Base-by-base conservation (phyloP, 2,113 vertebrate genomes). In the Nipponia nippon region DNA sequence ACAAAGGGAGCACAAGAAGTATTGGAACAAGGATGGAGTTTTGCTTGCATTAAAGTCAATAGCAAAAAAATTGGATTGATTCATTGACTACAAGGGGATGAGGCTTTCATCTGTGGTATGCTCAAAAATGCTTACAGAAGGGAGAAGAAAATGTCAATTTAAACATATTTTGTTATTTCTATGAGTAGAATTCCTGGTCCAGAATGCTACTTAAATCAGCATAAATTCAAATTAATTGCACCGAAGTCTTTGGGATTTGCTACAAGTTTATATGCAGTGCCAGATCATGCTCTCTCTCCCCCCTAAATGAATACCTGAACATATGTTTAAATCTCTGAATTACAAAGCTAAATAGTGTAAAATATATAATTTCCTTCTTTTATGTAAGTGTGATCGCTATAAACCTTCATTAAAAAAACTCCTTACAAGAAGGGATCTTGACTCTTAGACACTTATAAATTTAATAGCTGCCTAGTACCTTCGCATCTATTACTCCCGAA, bases 261-360 rank as follows among this genome's bases (percentile, higher is more conserved):
- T 87, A 63, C 40, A 73, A 50, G 19, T 82, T 93, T 75, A 81
- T 77, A 65, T n/a, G 58, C 53, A 72, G 50, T 20, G 8, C 53
- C 42, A 87, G 40, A 89, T 92, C 80, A 70, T 83, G 5, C 10
- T 76, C 25, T 65, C 27, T 88, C 25, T 70, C 70, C 62, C 23
- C 80, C 36, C 80, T 52, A 67, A 73, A 53, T 83, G 27, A 90
- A 66, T 86, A 91, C 78, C 72, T 94, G 38, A 97, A 34, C 29
- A 53, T 94, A 42, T 72, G 44, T 87, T 96, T 88, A 95, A 97
- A 86, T 97, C 29, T 91, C 61, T 86, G 46, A 93, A 88, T 67
- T 83, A 83, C 23, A 90, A 92, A 95, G 13, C 38, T 88, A 61
- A 95, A 90, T 40, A 82, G 30, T 82, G 47, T 77, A 90, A 96